Base-by-base conservation (phyloP, 2,888 invertebrate species). In the Eilema caniola region DNA sequence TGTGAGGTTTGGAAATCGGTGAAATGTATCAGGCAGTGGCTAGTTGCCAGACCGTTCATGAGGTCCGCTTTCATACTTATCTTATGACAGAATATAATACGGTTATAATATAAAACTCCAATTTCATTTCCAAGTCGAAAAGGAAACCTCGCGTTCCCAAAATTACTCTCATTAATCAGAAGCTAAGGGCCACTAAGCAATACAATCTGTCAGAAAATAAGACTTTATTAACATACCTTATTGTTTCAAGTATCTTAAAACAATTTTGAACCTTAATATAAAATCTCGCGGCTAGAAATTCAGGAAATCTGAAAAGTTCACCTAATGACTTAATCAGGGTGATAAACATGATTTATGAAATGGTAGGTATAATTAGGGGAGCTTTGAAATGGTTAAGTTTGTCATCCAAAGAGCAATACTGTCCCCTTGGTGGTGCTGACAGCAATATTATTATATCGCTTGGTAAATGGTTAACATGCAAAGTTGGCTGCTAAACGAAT, bases 311-410 rank as follows among this genome's bases (percentile, higher is more conserved):
- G 66, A 75, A 80, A 84, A 82, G 77, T 83, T 78, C 59, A 70
- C 74, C 75, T 84, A 89, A 88, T 83, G 83, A 78, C 78, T 81
- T 76, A 84, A 84, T 83, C 85, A 86, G 75, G 66, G 75, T 83
- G 81, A 88, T 92, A 88, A 90, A 90, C 88, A 88, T 89, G 88
- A 92, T 92, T 92, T 88, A 89, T 89, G 79, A 79, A 70, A 65
- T 73, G 78, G 84, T 88, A 89, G 78, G 85, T 88, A n/a, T n/a
- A 89, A 90, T 91, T 90, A 91, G 83, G 72, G 60, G 61, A 64
- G 56, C 71, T 69, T 64, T 74, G 68, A 72, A 76, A 74, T 69
- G 73, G 61, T 77, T 76, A 70, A 75, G 60, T 74, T 73, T 60
- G 63, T 64, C 70, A 71, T 82, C 72, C 73, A 77, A 78, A 61